Evolutionary conservation across 2,113 vertebrate genomes (phyloP).

Genomic region (Geococcyx californianus): DNA sequence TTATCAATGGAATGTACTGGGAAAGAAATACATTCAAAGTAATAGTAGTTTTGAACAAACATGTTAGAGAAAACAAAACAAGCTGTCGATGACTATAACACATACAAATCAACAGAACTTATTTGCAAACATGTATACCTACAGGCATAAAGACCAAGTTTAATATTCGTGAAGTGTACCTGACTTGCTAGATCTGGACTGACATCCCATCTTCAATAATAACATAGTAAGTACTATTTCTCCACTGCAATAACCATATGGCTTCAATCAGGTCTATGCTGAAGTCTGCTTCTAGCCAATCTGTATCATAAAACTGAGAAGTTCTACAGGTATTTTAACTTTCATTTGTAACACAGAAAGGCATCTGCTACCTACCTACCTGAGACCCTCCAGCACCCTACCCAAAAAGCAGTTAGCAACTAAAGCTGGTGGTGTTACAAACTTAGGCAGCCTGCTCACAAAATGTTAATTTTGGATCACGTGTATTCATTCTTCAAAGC

Average conservation of each 20-base stretch:
- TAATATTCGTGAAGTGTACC: conserved; percentile 44
- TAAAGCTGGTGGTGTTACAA: background rate
- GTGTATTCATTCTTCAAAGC: background rate
- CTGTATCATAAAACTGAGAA: background rate
- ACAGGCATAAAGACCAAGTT: background rate
- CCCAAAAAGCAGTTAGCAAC: background rate
- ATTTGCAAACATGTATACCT: conserved; percentile 7
- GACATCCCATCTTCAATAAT: background rate
- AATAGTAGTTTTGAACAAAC: background rate
- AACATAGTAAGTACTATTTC: background rate
- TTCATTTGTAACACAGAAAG: rapidly evolving
- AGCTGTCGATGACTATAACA: background rate
- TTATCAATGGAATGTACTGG: background rate
- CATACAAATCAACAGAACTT: background rate
- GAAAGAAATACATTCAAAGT: conserved; percentile 47
- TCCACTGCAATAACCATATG: background rate
- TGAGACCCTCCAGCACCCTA: background rate
- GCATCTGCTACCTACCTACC: background rate
- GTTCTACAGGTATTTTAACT: background rate
- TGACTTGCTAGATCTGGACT: background rate
- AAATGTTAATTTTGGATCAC: background rate
- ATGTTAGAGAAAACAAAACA: background rate
- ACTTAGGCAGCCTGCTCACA: background rate
- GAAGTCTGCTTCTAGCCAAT: background rate
- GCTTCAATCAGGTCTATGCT: background rate